Evolutionary conservation across 2,888 invertebrate genomes (phyloP).

Genomic region (Dugesia japonica): DNA sequence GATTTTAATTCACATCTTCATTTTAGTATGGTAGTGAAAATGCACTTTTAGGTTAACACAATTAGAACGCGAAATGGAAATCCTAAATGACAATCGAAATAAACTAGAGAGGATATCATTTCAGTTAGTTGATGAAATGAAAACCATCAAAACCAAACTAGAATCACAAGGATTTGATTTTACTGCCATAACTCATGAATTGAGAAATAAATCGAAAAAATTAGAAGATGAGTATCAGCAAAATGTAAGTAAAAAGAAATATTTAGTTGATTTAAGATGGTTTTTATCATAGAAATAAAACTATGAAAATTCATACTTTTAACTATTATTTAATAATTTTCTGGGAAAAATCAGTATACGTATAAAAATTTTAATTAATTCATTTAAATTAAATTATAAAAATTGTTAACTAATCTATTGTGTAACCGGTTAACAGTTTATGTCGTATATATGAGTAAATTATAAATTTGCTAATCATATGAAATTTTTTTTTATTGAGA

Average conservation of each 20-base stretch:
- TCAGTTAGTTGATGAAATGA: conserved; percentile 42
- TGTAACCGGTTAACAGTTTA: too few relatives aligned
- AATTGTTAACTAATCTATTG: too few relatives aligned
- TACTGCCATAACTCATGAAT: conserved; percentile 39
- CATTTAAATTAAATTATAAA: too few relatives aligned
- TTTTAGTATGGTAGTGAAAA: neutral
- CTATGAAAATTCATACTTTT: too few relatives aligned
- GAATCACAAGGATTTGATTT: conserved; percentile 42
- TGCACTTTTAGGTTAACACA: conserved; percentile 21
- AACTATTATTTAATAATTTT: too few relatives aligned
- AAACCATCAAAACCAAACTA: conserved; percentile 40
- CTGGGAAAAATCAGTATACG: too few relatives aligned
- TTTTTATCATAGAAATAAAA: too few relatives aligned
- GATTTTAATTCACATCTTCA: neutral
- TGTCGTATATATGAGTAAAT: too few relatives aligned
- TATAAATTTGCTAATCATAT: too few relatives aligned
- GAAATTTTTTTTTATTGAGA: too few relatives aligned
- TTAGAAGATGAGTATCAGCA: conserved; percentile 44
- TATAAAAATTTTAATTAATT: too few relatives aligned
- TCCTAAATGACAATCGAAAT: conserved; percentile 39
- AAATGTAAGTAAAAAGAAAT: conserved; percentile 23
- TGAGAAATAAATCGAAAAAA: conserved; percentile 40
- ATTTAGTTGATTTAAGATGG: too few relatives aligned
- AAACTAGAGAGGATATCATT: conserved; percentile 41
- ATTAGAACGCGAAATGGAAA: conserved; percentile 32